These are phyloP conservation scores for Brachymystax lenok DNA, from an alignment of 2,797 vertebrate genomes.

Conservation along the genomic window DNA sequence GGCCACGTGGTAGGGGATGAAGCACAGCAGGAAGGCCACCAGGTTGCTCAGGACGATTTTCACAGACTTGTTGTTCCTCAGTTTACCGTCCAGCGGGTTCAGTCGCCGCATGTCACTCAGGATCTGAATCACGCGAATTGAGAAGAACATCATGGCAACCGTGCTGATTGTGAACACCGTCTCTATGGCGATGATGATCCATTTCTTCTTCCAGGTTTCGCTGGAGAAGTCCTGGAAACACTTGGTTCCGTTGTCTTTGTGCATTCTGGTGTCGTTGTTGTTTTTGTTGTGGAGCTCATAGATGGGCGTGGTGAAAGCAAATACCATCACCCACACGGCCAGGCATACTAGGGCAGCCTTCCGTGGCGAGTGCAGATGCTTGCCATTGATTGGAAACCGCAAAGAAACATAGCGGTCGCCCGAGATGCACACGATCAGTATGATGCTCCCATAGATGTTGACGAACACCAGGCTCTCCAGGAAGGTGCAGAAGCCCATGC, in stretches of 20 bases:
- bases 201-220: constrained; percentile 47
- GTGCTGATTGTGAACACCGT: constrained; percentile 50
- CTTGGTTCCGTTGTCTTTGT: not conserved
- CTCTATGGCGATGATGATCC: constrained; percentile 57
- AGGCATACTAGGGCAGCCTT: constrained; percentile 63
- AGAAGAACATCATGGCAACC: constrained; percentile 65
- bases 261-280: rapidly evolving
- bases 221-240: constrained; percentile 74
- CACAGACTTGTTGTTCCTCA: constrained; percentile 56
- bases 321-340: constrained; percentile 58
- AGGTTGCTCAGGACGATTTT: constrained; percentile 71
- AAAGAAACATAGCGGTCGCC: constrained; percentile 68
- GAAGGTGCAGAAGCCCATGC: constrained; percentile 60
- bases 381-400: constrained; percentile 56
- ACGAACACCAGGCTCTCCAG: constrained; percentile 76
- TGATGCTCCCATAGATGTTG: constrained; percentile 78
- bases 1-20: constrained; percentile 70
- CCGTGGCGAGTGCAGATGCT: constrained; percentile 56
- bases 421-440: constrained; percentile 71
- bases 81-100: constrained; percentile 29
- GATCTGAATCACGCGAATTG: constrained; percentile 45
- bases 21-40: constrained; percentile 64
- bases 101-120: constrained; percentile 43
- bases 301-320: constrained; percentile 37
- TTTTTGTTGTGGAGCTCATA: constrained; percentile 40